These are phyloP conservation scores for Erynnis tages DNA, from an alignment of 2,888 invertebrate species.

Conservation along the genomic window DNA sequence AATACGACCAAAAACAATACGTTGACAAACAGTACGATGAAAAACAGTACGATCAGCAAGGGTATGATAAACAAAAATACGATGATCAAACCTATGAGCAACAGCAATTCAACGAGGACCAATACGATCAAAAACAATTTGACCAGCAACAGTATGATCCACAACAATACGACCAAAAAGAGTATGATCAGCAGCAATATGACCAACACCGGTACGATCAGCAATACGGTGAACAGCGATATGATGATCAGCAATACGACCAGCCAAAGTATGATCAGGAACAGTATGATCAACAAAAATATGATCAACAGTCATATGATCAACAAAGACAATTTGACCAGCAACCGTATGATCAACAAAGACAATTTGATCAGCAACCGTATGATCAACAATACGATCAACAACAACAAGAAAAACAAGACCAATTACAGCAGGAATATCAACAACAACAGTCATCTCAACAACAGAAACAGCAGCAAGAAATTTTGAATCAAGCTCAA, in stretches of 20 bases:
- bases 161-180: conserved; percentile 30
- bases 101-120: conserved; percentile 16
- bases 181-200: conserved; percentile 28
- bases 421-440: conserved; percentile 46
- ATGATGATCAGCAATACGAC: conserved; percentile 35
- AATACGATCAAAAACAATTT: conserved; percentile 27
- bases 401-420: conserved; percentile 40
- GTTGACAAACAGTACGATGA: conserved; percentile 28
- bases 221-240: conserved; percentile 33
- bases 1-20: conserved; percentile 34
- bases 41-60: conserved; percentile 27
- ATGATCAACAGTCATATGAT: conserved; percentile 34
- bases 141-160: conserved; percentile 36
- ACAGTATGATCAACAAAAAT: conserved; percentile 44
- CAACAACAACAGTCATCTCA: conserved; percentile 42
- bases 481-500: conserved; percentile 31
- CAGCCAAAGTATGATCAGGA: conserved; percentile 39
- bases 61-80: conserved; percentile 18
- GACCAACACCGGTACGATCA: conserved; percentile 34
- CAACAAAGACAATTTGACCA: conserved; percentile 30
- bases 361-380: conserved; percentile 13
- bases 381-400: conserved; percentile 30
- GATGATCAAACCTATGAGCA: conserved; percentile 23
- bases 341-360: conserved; percentile 37
- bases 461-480: conserved; percentile 43